Evolutionary conservation across 2,797 vertebrate genomes (phyloP).

Genomic region (Gymnoscopelus braueri): DNA sequence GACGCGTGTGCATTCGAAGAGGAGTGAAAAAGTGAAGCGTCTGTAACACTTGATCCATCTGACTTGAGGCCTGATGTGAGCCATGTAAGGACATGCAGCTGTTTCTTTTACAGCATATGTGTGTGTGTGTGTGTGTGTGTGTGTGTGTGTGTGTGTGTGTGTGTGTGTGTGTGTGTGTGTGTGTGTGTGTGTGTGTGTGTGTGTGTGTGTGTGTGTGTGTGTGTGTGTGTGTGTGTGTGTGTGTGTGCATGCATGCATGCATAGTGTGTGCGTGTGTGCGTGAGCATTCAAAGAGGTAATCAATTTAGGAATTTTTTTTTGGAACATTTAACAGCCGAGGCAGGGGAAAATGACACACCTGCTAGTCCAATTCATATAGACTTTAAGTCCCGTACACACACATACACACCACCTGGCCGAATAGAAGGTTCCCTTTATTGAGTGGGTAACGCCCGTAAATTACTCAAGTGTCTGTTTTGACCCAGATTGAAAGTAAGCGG

Average conservation of each 20-base stretch:
- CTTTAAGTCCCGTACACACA: constrained; percentile 32
- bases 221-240: constrained; percentile 5
- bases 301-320: constrained; percentile 18
- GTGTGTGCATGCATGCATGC: too few relatives aligned
- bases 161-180: constrained; percentile 5
- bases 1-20: not conserved
- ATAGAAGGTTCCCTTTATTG: constrained; percentile 33
- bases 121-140: constrained; percentile 8
- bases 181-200: too few relatives aligned
- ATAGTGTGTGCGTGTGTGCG: not conserved
- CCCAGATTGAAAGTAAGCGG: constrained; percentile 25
- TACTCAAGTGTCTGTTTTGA: constrained; percentile 39
- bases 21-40: not conserved
- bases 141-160: constrained; percentile 14
- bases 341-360: constrained; percentile 40
- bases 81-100: constrained; percentile 49
- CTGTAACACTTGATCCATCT: constrained; percentile 8
- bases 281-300: not conserved
- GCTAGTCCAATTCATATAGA: constrained; percentile 34
- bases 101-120: constrained; percentile 28
- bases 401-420: constrained; percentile 30
- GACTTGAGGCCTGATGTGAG: constrained; percentile 35
- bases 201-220: constrained; percentile 2
- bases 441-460: constrained; percentile 33
- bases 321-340: constrained; percentile 23